Evolutionary conservation across 2,113 vertebrate genomes (phyloP).

Genomic region (Mohoua ochrocephala): DNA sequence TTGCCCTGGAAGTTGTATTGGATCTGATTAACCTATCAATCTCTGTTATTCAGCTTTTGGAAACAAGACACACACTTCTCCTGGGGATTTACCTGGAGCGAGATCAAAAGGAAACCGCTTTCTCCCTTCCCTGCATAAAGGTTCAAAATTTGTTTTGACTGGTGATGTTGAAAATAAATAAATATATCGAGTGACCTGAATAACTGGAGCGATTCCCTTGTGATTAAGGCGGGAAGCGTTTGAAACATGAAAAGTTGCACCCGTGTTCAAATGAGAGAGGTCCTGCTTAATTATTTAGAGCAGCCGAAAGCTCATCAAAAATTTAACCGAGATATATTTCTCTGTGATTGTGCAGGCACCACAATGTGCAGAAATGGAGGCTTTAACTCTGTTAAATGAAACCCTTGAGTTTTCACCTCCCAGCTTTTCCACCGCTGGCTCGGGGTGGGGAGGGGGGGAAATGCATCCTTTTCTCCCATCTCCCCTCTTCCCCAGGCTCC

Average conservation of each 20-base stretch:
- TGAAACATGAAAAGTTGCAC: conserved; percentile 35
- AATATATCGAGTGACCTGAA: neutral
- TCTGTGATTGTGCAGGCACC: neutral
- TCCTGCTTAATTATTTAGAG: conserved; percentile 53
- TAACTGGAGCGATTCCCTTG: neutral
- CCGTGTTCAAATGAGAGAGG: neutral
- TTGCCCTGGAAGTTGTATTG: neutral
- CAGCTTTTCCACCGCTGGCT: neutral
- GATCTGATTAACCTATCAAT: conserved; percentile 34
- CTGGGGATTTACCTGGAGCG: neutral
- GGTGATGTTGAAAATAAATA: neutral
- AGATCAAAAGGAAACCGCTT: conserved; percentile 17
- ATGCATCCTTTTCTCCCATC: neutral
- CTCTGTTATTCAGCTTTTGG: neutral
- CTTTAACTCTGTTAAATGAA: conserved; percentile 4
- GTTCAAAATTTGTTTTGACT: neutral
- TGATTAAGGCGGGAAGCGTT: neutral
- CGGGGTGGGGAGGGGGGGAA: accelerated
- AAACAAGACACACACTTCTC: neutral
- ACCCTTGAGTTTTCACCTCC: neutral
- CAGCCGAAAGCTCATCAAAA: conserved; percentile 59
- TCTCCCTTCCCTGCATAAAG: neutral
- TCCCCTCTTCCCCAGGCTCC: neutral
- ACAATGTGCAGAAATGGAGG: neutral
- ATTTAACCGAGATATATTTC: conserved; percentile 54